Percentiles rank a stretch among this genome's conserved stretches.
Conservation (phyloP, 1,140 invertebrate genomes). For the Triops longicaudatus region DNA sequence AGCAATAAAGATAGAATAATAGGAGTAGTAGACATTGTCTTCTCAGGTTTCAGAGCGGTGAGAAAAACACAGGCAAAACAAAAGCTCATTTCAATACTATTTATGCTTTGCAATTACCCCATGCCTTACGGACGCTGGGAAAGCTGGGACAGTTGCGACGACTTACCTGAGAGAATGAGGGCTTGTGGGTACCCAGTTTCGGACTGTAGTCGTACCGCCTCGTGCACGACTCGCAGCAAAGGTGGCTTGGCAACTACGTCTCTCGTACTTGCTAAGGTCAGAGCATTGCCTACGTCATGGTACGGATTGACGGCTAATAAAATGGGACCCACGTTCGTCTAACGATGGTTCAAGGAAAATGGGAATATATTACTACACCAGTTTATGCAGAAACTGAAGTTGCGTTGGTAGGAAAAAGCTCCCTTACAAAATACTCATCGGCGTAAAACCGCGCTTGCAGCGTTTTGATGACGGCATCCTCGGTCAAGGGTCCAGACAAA, state of each 20-base stretch:
- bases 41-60: too few species aligned
- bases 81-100: too few species aligned
- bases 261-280: conserved; percentile 76
- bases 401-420: neutral
- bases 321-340: conserved; percentile 89
- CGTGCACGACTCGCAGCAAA: conserved; percentile 75
- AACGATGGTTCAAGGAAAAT: conserved; percentile 36
- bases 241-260: conserved; percentile 58
- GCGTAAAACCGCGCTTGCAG: conserved; percentile 78
- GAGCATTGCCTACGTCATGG: conserved; percentile 71
- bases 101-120: neutral
- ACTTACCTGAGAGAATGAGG: conserved; percentile 74
- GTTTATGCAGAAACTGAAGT: neutral
- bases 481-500: conserved; percentile 79
- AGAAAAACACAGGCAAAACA: too few species aligned
- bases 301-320: conserved; percentile 82
- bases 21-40: too few species aligned
- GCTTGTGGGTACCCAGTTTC: conserved; percentile 91
- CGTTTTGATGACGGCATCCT: conserved; percentile 83
- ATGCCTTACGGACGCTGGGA: neutral
- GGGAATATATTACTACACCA: conserved; percentile 17
- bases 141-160: neutral
- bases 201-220: conserved; percentile 83
- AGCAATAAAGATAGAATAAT: too few species aligned
- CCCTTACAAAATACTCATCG: conserved; percentile 81